A percentile compares a stretch with the other conserved stretches of the same genome.
Evolutionary conservation across 92 coral and sea anemone species (phyloP).

Genomic region (Porites evermanni): DNA sequence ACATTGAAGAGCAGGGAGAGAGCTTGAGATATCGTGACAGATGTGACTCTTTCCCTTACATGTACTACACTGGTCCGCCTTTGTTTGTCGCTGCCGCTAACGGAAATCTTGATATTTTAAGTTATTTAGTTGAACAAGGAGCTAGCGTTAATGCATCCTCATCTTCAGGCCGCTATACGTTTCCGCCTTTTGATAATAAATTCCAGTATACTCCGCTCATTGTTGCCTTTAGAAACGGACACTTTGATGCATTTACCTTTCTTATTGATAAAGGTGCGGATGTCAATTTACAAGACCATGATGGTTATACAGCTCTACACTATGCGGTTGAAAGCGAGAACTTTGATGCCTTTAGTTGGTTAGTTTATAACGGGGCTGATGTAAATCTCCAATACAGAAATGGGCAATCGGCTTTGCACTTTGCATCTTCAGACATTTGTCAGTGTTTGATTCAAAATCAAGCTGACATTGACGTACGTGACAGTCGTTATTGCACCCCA

Average conservation of each 20-base stretch:
- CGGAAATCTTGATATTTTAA: neutral
- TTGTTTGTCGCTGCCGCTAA: neutral
- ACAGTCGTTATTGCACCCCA: conserved; percentile 73
- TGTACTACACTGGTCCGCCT: neutral
- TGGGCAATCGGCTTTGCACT: neutral
- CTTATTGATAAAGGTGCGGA: neutral
- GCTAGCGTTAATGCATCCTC: no score
- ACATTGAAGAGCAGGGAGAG: neutral
- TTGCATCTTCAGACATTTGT: neutral
- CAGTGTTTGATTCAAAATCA: neutral
- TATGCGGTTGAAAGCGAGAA: neutral
- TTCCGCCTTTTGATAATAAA: no score
- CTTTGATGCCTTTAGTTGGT: neutral
- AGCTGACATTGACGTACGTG: conserved; percentile 63
- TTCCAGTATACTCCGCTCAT: no score
- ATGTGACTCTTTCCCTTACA: no score
- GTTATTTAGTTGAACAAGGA: neutral
- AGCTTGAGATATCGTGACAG: no score
- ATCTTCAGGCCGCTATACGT: no score
- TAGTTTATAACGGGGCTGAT: neutral
- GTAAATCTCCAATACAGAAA: neutral
- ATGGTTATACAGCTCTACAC: neutral
- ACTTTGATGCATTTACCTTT: neutral
- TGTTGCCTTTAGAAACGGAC: no score
- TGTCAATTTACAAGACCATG: neutral